Evolutionary conservation across 2,113 vertebrate species (phyloP).

Genomic region (Gobio gobio): DNA sequence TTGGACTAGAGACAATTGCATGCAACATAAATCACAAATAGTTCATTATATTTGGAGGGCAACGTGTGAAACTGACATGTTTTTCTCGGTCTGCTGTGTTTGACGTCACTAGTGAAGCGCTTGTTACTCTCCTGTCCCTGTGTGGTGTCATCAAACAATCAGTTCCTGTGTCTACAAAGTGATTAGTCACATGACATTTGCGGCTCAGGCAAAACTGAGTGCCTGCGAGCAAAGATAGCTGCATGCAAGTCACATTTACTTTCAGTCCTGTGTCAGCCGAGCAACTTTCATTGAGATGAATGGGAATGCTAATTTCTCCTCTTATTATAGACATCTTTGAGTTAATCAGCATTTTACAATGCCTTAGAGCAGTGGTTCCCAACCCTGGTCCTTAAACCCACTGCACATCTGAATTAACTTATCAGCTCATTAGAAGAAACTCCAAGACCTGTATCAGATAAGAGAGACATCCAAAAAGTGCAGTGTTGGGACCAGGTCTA

Average conservation of each 20-base stretch:
- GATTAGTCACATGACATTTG: not conserved
- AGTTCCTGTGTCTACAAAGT: not conserved
- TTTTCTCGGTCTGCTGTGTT: not conserved
- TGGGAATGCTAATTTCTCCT: not conserved
- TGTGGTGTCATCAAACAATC: slow-evolving; percentile 7
- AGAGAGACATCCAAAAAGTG: no score
- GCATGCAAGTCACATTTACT: not conserved
- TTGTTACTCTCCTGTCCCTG: not conserved
- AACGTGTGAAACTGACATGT: not conserved
- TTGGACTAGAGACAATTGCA: slow-evolving; percentile 4
- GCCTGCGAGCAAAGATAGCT: not conserved
- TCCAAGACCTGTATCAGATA: no score
- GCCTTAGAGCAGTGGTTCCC: not conserved
- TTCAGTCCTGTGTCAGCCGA: not conserved
- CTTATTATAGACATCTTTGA: not conserved
- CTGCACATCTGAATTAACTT: no score
- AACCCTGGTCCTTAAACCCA: no score
- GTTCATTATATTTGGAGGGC: not conserved
- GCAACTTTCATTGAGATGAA: not conserved
- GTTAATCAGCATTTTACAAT: not conserved
- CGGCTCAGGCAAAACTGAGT: not conserved
- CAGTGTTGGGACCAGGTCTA: no score
- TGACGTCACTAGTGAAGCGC: not conserved
- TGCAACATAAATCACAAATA: slow-evolving; percentile 10
- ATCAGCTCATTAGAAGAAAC: no score